phyloP scores from a whole-genome alignment of 2,797 vertebrate genomes.

The Epinephelus coioides region DNA sequence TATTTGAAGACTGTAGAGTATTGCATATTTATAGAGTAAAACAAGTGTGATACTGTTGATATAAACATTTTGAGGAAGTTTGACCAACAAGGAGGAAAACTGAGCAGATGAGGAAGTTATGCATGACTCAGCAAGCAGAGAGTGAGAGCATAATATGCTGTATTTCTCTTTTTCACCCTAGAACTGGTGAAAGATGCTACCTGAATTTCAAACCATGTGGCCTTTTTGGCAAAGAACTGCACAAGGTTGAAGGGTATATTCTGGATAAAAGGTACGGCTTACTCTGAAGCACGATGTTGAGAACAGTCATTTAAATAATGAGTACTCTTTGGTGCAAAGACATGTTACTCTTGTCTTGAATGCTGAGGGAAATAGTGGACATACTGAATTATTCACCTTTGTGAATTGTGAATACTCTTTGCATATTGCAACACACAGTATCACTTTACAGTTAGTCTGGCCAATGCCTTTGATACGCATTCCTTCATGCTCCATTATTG shows the following conservation, averaged over 20 bases:
- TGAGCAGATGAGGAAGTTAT: conserved; percentile 41
- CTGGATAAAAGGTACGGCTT: conserved; percentile 94
- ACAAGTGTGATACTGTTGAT: neutral
- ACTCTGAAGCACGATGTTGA: neutral
- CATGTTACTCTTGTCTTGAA: neutral
- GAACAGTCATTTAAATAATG: neutral
- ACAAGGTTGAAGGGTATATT: conserved; percentile 98
- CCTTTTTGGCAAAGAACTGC: conserved; percentile 97
- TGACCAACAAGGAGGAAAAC: conserved; percentile 12
- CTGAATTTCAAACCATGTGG: conserved; percentile 97
- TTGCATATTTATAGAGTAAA: neutral
- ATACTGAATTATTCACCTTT: conserved; percentile 1
- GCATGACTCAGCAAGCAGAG: conserved; percentile 33
- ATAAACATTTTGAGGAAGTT: conserved; percentile 29
- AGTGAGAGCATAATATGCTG: conserved; percentile 32
- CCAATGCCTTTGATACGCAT: neutral
- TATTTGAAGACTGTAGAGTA: neutral
- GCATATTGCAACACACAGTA: conserved; percentile 11
- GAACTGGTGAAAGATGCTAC: conserved; percentile 95
- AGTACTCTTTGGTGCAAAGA: neutral
- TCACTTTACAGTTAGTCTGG: neutral
- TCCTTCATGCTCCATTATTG: neutral
- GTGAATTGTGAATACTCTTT: neutral
- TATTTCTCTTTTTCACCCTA: conserved; percentile 62
- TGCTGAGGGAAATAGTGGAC: neutral